These are phyloP conservation scores for Neoaliturus tenellus DNA, from an alignment of 2,888 invertebrate genomes.

Conservation along the genomic window DNA sequence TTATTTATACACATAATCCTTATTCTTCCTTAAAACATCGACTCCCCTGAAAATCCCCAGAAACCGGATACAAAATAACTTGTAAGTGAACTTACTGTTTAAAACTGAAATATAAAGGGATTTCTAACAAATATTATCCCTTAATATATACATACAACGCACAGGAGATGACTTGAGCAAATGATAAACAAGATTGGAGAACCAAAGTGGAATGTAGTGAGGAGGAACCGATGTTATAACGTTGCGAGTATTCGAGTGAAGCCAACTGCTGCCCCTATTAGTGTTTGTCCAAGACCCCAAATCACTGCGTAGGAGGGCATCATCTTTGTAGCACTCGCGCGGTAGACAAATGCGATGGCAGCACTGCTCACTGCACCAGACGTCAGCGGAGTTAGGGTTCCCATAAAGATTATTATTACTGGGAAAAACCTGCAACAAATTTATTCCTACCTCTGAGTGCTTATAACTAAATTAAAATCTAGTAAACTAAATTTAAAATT, in stretches of 20 bases:
- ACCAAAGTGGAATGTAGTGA: conserved; percentile 28
- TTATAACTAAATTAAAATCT: too few species aligned
- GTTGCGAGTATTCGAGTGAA: conserved; percentile 96
- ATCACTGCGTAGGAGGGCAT: conserved; percentile 93
- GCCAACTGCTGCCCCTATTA: conserved; percentile 91
- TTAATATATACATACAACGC: neutral
- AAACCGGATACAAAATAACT: neutral
- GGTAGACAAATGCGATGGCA: conserved; percentile 94
- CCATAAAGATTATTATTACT: conserved; percentile 91
- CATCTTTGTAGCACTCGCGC: conserved; percentile 93
- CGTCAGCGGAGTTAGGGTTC: conserved; percentile 90
- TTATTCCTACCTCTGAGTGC: too few species aligned
- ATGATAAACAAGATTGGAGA: neutral
- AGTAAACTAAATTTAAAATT: too few species aligned
- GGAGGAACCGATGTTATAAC: conserved; percentile 71
- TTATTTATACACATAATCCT: too few species aligned
- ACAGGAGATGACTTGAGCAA: conserved; percentile 23
- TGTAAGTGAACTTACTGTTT: neutral
- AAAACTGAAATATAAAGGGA: neutral
- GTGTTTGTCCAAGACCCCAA: conserved; percentile 97
- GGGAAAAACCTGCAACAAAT: conserved; percentile 86
- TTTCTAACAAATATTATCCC: neutral
- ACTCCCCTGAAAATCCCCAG: neutral
- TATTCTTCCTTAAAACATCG: neutral
- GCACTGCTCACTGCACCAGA: conserved; percentile 94